Evolutionary conservation across 1,140 invertebrate genomes (phyloP).

Genomic region (Diuraphis noxia): DNA sequence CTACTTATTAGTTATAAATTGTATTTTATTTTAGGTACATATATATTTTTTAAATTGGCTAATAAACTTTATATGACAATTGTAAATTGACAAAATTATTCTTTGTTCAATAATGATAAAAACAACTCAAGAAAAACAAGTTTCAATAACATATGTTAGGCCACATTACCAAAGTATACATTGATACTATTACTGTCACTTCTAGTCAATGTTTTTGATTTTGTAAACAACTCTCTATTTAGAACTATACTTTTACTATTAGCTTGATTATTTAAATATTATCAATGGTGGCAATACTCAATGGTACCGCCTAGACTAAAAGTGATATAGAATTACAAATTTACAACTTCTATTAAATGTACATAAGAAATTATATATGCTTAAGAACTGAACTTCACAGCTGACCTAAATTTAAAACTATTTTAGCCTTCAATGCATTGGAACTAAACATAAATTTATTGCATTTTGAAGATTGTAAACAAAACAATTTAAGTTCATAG

Average conservation of each 20-base stretch:
- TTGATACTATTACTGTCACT: neutral
- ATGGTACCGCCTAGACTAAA: neutral
- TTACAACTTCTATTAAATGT: neutral
- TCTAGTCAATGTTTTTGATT: neutral
- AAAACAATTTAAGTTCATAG: constrained; percentile 45
- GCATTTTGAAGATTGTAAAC: constrained; percentile 25
- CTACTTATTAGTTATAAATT: neutral
- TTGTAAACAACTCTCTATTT: neutral
- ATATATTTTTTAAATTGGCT: neutral
- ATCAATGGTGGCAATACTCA: neutral
- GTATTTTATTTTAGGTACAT: neutral
- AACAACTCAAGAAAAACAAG: neutral
- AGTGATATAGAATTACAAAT: neutral
- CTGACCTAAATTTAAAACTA: constrained; percentile 28
- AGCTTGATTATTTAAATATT: neutral
- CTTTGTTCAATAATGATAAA: neutral
- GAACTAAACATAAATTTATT: neutral
- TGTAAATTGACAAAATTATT: neutral
- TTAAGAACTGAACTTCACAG: neutral
- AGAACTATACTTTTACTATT: neutral
- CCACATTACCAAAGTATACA: neutral
- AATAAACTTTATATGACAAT: neutral
- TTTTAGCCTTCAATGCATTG: constrained; percentile 26
- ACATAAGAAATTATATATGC: neutral
- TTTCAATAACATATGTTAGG: neutral